A percentile compares a stretch with the other conserved stretches of the same genome.
These are phyloP conservation scores for Yasuhikotakia modesta DNA, from an alignment of 2,797 vertebrate genomes.

Conservation along the genomic window DNA sequence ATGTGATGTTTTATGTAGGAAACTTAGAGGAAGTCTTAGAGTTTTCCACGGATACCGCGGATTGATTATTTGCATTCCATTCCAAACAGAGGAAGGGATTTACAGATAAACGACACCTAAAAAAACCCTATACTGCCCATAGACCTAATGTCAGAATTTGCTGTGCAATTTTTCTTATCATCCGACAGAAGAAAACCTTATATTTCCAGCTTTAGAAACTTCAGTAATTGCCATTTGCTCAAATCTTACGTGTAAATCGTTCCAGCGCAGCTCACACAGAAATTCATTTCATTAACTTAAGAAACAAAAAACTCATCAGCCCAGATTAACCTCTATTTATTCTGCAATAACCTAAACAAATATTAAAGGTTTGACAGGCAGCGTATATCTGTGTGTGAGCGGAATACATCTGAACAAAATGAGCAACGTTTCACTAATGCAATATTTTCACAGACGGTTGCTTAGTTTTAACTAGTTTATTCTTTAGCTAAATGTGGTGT, in stretches of 20 bases:
- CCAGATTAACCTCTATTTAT: background rate
- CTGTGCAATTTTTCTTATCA: constrained; percentile 44
- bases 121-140: background rate
- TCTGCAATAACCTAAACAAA: background rate
- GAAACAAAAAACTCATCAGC: background rate
- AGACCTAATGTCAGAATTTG: constrained; percentile 2
- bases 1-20: too few species aligned
- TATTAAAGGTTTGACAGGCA: background rate
- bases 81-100: constrained; percentile 9
- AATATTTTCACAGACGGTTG: constrained; percentile 16
- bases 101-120: constrained; percentile 18
- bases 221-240: constrained; percentile 33
- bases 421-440: background rate
- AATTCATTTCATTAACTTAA: constrained; percentile 8
- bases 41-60: too few species aligned
- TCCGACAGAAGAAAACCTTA: constrained; percentile 28
- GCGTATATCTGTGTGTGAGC: background rate
- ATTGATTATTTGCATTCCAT: background rate
- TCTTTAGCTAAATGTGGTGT: constrained; percentile 6
- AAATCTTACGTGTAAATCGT: constrained; percentile 6
- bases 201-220: constrained; percentile 14
- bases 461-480: constrained; percentile 13
- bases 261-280: background rate
- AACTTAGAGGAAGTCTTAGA: too few species aligned
- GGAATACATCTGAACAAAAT: background rate